phyloP scores from a whole-genome alignment of 2,888 invertebrate genomes.

The Euproctis similis region DNA sequence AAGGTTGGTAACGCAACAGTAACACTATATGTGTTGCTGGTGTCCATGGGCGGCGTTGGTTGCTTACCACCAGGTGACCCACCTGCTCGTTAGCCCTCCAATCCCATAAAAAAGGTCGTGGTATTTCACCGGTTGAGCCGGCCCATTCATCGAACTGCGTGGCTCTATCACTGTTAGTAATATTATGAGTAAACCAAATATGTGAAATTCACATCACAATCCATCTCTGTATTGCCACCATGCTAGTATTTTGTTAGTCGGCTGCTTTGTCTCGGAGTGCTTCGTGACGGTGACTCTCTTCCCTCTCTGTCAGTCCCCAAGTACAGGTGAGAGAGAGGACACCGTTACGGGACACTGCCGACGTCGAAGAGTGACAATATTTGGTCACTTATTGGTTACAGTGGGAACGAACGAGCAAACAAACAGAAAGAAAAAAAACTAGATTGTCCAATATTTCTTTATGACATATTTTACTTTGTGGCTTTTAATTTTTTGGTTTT shows the following conservation, averaged over 20 bases:
- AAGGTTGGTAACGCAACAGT: too few relatives aligned
- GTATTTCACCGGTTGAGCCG: too few relatives aligned
- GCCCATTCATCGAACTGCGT: too few relatives aligned
- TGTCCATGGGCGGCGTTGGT: too few relatives aligned
- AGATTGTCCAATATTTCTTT: conserved; percentile 22
- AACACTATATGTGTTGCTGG: too few relatives aligned
- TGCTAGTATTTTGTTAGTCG: conserved; percentile 71
- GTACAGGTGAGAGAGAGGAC: conserved; percentile 27
- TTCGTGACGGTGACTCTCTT: conserved; percentile 22
- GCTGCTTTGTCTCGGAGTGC: conserved; percentile 60
- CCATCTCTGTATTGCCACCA: conserved; percentile 65
- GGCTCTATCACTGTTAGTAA: too few relatives aligned
- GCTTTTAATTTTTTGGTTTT: conserved; percentile 9
- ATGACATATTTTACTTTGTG: conserved; percentile 8
- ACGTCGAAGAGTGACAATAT: conserved; percentile 49
- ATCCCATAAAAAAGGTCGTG: too few relatives aligned
- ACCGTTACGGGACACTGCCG: conserved; percentile 42
- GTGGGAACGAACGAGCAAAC: conserved; percentile 29
- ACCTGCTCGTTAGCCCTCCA: too few relatives aligned
- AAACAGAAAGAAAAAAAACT: conserved; percentile 17
- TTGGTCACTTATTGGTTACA: conserved; percentile 68
- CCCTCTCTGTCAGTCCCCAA: conserved; percentile 28
- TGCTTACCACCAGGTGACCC: too few relatives aligned
- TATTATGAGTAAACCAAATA: too few relatives aligned
- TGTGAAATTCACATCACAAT: too few relatives aligned